Conservation (phyloP, 1,140 invertebrate species). For the Philopotamus ludificatus region DNA sequence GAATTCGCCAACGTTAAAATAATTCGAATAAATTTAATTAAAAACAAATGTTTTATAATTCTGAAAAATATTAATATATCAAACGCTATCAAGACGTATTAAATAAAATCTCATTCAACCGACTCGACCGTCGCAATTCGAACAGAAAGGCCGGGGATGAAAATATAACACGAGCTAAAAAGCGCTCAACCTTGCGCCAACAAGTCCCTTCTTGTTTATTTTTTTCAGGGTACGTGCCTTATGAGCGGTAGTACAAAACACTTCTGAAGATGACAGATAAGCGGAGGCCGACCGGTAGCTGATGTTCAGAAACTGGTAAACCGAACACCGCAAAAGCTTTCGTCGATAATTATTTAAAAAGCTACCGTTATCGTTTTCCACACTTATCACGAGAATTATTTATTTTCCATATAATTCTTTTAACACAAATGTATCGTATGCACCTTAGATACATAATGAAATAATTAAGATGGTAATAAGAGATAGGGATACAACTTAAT, state of each 20-base stretch:
- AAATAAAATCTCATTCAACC: not conserved
- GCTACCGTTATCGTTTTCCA: too few species aligned
- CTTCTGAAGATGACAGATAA: constrained; percentile 26
- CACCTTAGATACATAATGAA: too few species aligned
- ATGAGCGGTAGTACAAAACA: constrained; percentile 13
- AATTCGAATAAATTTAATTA: not conserved
- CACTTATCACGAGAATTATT: too few species aligned
- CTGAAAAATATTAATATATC: not conserved
- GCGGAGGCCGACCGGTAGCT: constrained; percentile 19
- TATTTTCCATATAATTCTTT: constrained; percentile 24
- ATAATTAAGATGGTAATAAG: constrained; percentile 37
- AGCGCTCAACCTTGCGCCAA: too few species aligned
- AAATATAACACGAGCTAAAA: not conserved
- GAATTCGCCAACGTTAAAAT: not conserved
- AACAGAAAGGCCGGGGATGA: not conserved
- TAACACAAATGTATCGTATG: constrained; percentile 32
- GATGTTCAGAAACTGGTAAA: too few species aligned
- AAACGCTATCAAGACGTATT: not conserved
- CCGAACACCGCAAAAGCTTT: too few species aligned
- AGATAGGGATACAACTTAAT: constrained; percentile 35
- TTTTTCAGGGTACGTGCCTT: constrained; percentile 9
- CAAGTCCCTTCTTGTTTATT: not conserved
- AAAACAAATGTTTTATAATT: too few species aligned
- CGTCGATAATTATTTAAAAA: too few species aligned
- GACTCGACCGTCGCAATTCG: not conserved